Evolutionary conservation across 2,888 invertebrate genomes (phyloP), one percentile per base, ranked within the genome.

Genomic region (Enoplolaimus lenunculus): DNA sequence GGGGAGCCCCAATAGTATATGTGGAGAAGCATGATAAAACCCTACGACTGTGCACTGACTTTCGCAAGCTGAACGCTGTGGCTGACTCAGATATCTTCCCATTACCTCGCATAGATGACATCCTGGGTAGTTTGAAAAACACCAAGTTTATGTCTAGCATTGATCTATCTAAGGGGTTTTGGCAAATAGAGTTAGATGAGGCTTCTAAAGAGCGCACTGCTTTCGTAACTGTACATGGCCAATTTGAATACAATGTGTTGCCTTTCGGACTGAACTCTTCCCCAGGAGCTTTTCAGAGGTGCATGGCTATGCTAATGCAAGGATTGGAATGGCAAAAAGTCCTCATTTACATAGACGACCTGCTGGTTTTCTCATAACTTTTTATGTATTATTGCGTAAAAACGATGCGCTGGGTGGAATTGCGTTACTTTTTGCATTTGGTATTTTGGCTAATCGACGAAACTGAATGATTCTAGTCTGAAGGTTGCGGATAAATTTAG

Each of bases 1-100:
- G 78, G 78, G 74, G 77, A 3, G 74, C 77, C 0, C 80, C 79
- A 0, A 74, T 79, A 2, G 77, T 80, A 3, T 68, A 81, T 1
- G 78, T 79, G 0, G 74, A 74, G 29, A 81, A 80, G 74, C 78
- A 78, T 70, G 73, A 76, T 70, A 75, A 72, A 28, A 67, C 68
- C n/a, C 72, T 29, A 66, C 73, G 72, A 68, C 74, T 74, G 16
- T 76, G 76, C 62, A 71, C 75, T 13, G 75, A 76, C 68, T 77
- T 74, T 68, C 35, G 76, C 26, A n/a, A 70, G 1, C 34, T 77
- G 1, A 76, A 75, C 70, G 34, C 7, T 2, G 72, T 74, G 1
- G 73, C 73, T 13, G 69, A 67, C 28, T 59, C 64, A 28, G 75
- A 75, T 34, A 30, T 33, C 0, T 74, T 70, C 60, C 74, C 73